phyloP scores from a whole-genome alignment of 2,113 vertebrate species.

The Erinaceus europaeus region DNA sequence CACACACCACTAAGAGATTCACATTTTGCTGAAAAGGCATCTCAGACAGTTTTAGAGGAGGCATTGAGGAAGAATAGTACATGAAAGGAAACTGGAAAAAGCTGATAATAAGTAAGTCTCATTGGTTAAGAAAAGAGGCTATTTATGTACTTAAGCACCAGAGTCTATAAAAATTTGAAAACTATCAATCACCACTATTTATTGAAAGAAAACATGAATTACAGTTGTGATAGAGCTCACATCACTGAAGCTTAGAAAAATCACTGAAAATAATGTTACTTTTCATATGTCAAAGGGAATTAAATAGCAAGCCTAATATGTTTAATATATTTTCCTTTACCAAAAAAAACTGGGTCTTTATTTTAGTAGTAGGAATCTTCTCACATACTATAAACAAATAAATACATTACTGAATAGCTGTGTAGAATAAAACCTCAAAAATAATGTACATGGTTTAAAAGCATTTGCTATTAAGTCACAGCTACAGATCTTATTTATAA shows the following conservation, averaged over 20 bases:
- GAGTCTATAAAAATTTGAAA: background rate
- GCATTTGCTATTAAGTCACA: background rate
- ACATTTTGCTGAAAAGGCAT: background rate
- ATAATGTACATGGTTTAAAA: background rate
- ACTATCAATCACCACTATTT: constrained; percentile 16
- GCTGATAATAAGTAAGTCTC: background rate
- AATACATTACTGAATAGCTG: background rate
- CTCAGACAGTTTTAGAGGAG: background rate
- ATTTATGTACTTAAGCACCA: background rate
- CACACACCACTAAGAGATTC: no score
- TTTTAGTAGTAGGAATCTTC: constrained; percentile 25
- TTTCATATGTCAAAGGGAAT: constrained; percentile 24
- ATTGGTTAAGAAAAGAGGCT: background rate
- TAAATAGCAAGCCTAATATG: constrained; percentile 3
- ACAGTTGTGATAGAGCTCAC: constrained; percentile 18
- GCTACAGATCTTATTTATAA: background rate
- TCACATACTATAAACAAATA: constrained; percentile 14
- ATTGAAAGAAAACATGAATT: constrained; percentile 25
- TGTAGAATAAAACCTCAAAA: constrained; percentile 8
- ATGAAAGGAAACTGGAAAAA: background rate
- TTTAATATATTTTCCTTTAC: constrained; percentile 48
- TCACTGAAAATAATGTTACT: background rate
- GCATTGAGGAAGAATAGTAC: background rate
- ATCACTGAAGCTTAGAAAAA: background rate
- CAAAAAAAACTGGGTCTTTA: background rate